Percentiles rank a stretch among this genome's conserved stretches.
phyloP scores from a whole-genome alignment of 1,140 invertebrate species.

The Drosophila bifasciata region DNA sequence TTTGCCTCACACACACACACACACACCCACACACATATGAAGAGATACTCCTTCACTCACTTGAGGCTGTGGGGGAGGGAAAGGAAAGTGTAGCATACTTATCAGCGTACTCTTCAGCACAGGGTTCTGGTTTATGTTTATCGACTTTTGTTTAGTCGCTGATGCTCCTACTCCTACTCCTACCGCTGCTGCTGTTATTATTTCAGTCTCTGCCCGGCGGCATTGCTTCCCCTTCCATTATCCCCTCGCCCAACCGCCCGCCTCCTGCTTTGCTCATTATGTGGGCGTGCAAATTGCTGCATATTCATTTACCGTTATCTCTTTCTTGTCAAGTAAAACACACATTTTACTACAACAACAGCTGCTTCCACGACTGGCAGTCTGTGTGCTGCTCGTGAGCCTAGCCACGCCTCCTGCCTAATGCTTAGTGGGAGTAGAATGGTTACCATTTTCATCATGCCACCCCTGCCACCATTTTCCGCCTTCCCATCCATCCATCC shows the following conservation, averaged over 20 bases:
- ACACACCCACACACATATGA: conserved; percentile 10
- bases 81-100: conserved; percentile 73
- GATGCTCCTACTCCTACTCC: conserved; percentile 28
- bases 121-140: conserved; percentile 71
- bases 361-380: conserved; percentile 22
- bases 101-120: conserved; percentile 51
- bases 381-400: not conserved
- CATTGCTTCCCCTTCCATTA: conserved; percentile 9
- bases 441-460: conserved; percentile 11
- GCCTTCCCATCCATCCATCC: conserved; percentile 7
- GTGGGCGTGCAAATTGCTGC: conserved; percentile 82
- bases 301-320: conserved; percentile 83
- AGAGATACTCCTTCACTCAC: conserved; percentile 20
- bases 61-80: not conserved
- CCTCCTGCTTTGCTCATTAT: conserved; percentile 61
- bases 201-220: conserved; percentile 63
- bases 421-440: not conserved
- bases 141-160: conserved; percentile 78
- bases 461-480: conserved; percentile 4
- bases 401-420: conserved; percentile 26
- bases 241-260: too few species aligned
- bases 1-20: conserved; percentile 52
- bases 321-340: conserved; percentile 79
- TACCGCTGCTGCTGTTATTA: conserved; percentile 63
- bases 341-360: conserved; percentile 71